Percentiles rank a stretch among this genome's conserved stretches.
These are phyloP conservation scores for Dasyprocta punctata DNA, from an alignment of 2,113 vertebrate genomes.

Conservation along the genomic window DNA sequence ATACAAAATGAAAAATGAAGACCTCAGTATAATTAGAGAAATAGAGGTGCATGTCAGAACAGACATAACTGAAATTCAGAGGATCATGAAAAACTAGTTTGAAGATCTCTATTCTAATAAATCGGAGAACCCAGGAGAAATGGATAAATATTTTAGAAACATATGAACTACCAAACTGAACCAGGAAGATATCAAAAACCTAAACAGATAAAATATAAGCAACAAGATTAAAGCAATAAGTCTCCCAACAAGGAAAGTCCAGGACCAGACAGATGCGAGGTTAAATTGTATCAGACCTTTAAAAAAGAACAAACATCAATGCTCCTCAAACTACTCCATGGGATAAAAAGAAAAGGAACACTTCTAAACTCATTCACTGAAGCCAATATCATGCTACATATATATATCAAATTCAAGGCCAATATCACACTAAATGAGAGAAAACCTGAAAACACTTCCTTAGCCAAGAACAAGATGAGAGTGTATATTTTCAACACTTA, in stretches of 20 bases:
- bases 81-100: not conserved
- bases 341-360: not conserved
- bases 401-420: not conserved
- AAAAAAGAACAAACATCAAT: not conserved
- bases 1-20: not conserved
- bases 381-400: not conserved
- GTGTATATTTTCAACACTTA: no score
- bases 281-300: not conserved
- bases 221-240: not conserved
- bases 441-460: not conserved
- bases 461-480: not conserved
- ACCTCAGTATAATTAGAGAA: not conserved
- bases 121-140: not conserved
- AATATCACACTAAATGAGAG: not conserved
- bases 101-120: not conserved
- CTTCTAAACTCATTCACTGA: not conserved
- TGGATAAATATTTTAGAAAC: not conserved
- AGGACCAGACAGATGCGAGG: not conserved
- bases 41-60: not conserved
- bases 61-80: not conserved
- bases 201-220: not conserved
- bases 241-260: not conserved
- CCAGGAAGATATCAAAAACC: not conserved
- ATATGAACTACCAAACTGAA: not conserved
- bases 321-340: not conserved